Evolutionary conservation across 2,888 invertebrate genomes (phyloP).

Genomic region (Lottia scabra): DNA sequence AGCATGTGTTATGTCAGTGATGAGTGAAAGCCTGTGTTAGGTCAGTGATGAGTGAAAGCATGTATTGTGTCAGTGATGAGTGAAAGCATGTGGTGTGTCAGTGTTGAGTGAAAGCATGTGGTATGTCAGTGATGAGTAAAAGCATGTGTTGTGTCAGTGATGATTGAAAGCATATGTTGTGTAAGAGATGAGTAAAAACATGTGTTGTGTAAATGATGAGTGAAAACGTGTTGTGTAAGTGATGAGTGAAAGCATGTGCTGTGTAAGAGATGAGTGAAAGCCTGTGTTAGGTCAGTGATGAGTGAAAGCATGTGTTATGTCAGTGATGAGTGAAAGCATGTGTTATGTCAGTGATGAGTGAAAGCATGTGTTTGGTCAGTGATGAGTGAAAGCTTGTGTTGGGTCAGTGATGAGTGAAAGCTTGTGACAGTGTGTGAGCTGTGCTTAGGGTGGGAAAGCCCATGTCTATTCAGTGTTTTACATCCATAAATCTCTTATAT

Average conservation of each 20-base stretch:
- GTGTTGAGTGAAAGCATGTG: neutral
- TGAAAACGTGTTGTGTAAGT: neutral
- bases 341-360: neutral
- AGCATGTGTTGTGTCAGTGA: neutral
- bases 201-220: neutral
- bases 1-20: too few relatives aligned
- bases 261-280: neutral
- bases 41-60: neutral
- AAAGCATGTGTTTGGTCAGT: neutral
- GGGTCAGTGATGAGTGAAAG: neutral
- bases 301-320: too few relatives aligned
- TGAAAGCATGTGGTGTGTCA: neutral
- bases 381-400: neutral
- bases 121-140: neutral
- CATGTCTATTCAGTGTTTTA: neutral
- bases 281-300: neutral
- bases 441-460: too few relatives aligned
- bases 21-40: neutral
- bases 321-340: neutral
- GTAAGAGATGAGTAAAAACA: neutral
- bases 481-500: too few relatives aligned
- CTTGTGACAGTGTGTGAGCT: too few relatives aligned
- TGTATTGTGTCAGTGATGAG: neutral
- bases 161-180: too few relatives aligned
- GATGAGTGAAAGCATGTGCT: neutral